Percentiles rank a stretch among this genome's conserved stretches.
Conservation (phyloP, 2,888 invertebrate genomes). For the Esperia sulphurella region DNA sequence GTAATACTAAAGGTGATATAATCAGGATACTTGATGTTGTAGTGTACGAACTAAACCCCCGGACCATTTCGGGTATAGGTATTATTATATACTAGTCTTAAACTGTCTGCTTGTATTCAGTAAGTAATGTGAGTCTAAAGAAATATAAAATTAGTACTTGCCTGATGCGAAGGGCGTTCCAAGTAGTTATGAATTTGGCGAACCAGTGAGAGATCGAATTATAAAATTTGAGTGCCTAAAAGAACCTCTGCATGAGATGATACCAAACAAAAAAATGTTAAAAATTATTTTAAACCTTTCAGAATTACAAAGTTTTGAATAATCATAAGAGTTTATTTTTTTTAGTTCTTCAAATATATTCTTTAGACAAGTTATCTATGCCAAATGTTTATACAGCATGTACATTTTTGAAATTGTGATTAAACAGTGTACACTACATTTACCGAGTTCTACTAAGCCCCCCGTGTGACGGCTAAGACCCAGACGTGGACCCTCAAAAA, state of each 20-base stretch:
- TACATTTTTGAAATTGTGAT: slow-evolving; percentile 56
- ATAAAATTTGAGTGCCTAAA: slow-evolving; percentile 57
- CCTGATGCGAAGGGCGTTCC: slow-evolving; percentile 4
- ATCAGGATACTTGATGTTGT: slow-evolving; percentile 56
- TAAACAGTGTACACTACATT: slow-evolving; percentile 48
- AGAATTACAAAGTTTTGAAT: slow-evolving; percentile 55
- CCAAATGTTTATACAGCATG: slow-evolving; percentile 67
- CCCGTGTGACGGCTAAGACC: not conserved
- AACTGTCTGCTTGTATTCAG: slow-evolving; percentile 23
- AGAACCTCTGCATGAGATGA: slow-evolving; percentile 61
- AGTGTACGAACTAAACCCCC: slow-evolving; percentile 44
- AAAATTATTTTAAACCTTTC: slow-evolving; percentile 52
- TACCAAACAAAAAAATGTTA: slow-evolving; percentile 41
- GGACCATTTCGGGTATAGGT: slow-evolving; percentile 52
- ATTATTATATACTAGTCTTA: slow-evolving; percentile 60
- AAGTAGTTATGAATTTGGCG: slow-evolving; percentile 40
- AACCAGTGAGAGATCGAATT: slow-evolving; percentile 26
- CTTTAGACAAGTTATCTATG: slow-evolving; percentile 55
- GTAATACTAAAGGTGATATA: slow-evolving; percentile 47
- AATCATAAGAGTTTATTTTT: slow-evolving; percentile 58
- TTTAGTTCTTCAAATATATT: slow-evolving; percentile 47
- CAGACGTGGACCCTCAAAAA: too few relatives aligned
- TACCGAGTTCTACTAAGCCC: slow-evolving; percentile 27
- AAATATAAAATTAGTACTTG: too few relatives aligned
- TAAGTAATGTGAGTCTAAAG: too few relatives aligned